These are phyloP conservation scores for Drosophila tropicalis DNA, from an alignment of 1,140 invertebrate genomes.

Conservation along the genomic window DNA sequence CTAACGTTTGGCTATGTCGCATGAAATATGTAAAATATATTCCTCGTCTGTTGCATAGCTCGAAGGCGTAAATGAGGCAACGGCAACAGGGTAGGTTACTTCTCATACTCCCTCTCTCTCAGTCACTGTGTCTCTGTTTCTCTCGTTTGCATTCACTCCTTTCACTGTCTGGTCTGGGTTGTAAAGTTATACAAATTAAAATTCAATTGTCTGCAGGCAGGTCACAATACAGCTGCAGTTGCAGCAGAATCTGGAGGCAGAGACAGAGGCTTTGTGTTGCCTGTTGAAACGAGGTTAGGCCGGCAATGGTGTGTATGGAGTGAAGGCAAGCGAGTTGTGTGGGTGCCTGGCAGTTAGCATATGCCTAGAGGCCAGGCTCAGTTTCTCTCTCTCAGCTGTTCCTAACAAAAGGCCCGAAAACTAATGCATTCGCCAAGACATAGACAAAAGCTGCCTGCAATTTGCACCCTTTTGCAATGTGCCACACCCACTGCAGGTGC, in stretches of 20 bases:
- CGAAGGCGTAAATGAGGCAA: constrained; percentile 41
- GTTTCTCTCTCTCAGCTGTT: constrained; percentile 4
- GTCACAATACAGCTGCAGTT: constrained; percentile 48
- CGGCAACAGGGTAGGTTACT: neutral
- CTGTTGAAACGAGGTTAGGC: constrained; percentile 47
- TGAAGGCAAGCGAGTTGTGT: too few species aligned
- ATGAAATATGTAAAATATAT: constrained; percentile 57
- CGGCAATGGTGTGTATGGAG: too few species aligned
- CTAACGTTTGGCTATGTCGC: constrained; percentile 17
- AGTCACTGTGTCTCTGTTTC: neutral
- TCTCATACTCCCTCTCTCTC: neutral
- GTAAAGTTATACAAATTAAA: constrained; percentile 71
- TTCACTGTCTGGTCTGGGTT: constrained; percentile 42
- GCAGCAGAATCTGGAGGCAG: neutral
- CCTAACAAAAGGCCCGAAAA: constrained; percentile 22
- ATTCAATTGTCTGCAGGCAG: constrained; percentile 63
- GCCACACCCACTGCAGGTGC: constrained; percentile 22
- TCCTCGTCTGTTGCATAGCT: constrained; percentile 51
- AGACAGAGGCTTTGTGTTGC: constrained; percentile 17
- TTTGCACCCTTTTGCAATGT: constrained; percentile 45
- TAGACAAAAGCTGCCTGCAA: constrained; percentile 51
- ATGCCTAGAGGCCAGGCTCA: constrained; percentile 39
- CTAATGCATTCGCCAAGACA: constrained; percentile 50
- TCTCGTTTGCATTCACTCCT: constrained; percentile 7
- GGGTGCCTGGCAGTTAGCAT: constrained; percentile 29